Conservation (phyloP, 92 coral and sea anemone species). For the Virgularia gustaviana region DNA sequence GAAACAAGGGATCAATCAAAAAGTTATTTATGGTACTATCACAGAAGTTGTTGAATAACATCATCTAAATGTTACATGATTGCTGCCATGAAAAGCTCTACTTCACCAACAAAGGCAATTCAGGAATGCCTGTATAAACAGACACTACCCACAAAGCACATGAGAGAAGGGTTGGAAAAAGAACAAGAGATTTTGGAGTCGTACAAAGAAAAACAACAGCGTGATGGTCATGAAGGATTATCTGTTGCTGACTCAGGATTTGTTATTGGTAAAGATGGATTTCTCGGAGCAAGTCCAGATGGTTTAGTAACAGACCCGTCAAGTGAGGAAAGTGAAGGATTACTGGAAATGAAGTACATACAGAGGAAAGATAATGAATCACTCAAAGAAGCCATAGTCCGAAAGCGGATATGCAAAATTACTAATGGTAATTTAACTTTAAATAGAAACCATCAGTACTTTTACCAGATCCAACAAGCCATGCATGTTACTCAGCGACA, state of each 20-base stretch:
- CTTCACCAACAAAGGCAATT: slow-evolving; percentile 33
- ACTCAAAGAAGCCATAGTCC: slow-evolving; percentile 27
- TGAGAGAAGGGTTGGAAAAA: slow-evolving; percentile 47
- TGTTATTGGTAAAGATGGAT: slow-evolving; percentile 39
- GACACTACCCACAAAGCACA: slow-evolving; percentile 31
- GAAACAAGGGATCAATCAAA: slow-evolving; percentile 20
- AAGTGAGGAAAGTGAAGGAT: slow-evolving; percentile 24
- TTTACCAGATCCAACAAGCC: slow-evolving; percentile 46
- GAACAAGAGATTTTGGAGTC: slow-evolving; percentile 25
- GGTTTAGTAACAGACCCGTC: slow-evolving; percentile 50
- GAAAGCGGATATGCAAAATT: slow-evolving; percentile 39
- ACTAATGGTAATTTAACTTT: background rate
- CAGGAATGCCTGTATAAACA: slow-evolving; percentile 25
- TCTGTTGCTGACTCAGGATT: slow-evolving; percentile 47
- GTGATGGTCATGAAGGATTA: slow-evolving; percentile 35
- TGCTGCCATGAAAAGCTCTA: slow-evolving; percentile 13
- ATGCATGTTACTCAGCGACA: slow-evolving; percentile 56
- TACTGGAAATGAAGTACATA: slow-evolving; percentile 43
- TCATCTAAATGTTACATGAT: slow-evolving; percentile 15
- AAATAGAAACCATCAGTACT: slow-evolving; percentile 43
- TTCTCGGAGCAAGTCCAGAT: slow-evolving; percentile 53
- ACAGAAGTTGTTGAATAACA: slow-evolving; percentile 31
- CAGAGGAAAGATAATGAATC: slow-evolving; percentile 48
- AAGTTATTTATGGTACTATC: slow-evolving; percentile 6
- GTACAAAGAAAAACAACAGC: slow-evolving; percentile 18